phyloP scores from a whole-genome alignment of 2,113 vertebrate species.

The Sus scrofa region T2T-Sscrofa CM000820.6:55215001-55215500 shows the following conservation, averaged over 20 bases:
- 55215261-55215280: neutral
- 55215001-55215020: neutral
- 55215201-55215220: neutral
- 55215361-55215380: neutral
- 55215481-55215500: neutral
- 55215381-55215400: too few species aligned
- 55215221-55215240: neutral
- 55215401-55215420: neutral
- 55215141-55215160: neutral
- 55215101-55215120: neutral
- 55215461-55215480: neutral
- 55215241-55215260: neutral
- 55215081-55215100: neutral
- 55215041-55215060: neutral
- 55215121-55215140: neutral
- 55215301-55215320: neutral
- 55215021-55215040: neutral
- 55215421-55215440: neutral
- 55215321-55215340: neutral
- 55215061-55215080: neutral
- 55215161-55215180: neutral
- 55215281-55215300: neutral
- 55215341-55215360: neutral
- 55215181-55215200: neutral
- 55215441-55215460: neutral